Base-by-base conservation (phyloP, 2,888 invertebrate genomes). In the Noctua pronuba region DNA sequence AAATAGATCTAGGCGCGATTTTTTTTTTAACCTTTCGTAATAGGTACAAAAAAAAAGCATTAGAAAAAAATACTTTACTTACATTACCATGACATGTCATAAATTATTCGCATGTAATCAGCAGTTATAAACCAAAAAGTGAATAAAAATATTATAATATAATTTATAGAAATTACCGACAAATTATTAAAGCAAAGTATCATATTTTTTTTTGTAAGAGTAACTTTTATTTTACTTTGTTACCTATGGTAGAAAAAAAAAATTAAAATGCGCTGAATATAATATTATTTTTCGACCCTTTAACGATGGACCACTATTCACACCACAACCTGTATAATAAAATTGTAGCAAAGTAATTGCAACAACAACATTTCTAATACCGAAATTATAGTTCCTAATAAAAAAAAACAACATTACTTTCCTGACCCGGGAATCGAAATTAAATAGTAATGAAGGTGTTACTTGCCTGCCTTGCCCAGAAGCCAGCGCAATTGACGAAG, bases 401-500 rank as follows among this genome's bases (percentile, higher is more conserved):
- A 16, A 16, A 55, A n/a, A 46, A 46, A 1, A 46, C 2, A 3
- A n/a, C 13, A 21, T 8, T 8, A 55, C 35, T 24, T 24, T 38
- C 35, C 35, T 35, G 62, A 64, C 24, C 24, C 38, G 24, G 13
- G 64, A 64, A 38, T n/a, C 64, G 7, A 64, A 52, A 58, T 58
- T 0, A 28, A 38, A 49, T 28, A 28, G 4, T 7, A 46, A 31
- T 55, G 0, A 49, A 64, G 35, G 7, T 21, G 8, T 35, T 4
- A 84, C 84, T 80, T 73, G 93, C 96, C 94, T 98, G 98, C 86
- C 99, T 97, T 0, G 99, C 99, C 99, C 99, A 99, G 95, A 99
- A 98, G 16, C 99, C 99, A 41, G 98, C 98, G 93, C 99, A 99
- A 95, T 99, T 99, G 49, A 99, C 98, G 95, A 99, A 99, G 94